A percentile compares a stretch with the other conserved stretches of the same genome.
phyloP scores from a whole-genome alignment of 2,113 vertebrate species.

The Phaetusa simplex region DNA sequence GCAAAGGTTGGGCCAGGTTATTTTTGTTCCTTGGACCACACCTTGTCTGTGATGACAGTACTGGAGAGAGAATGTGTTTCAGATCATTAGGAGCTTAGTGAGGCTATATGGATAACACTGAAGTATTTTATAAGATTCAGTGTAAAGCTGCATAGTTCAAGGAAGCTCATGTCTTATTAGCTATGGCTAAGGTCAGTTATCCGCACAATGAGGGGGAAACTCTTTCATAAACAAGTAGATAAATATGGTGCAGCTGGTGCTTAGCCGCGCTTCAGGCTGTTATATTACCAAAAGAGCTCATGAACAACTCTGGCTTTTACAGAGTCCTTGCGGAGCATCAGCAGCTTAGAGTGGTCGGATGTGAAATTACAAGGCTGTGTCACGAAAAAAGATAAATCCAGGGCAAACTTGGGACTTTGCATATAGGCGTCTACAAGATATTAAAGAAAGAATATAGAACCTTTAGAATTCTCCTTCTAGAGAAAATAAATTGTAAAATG shows the following conservation, averaged over 20 bases:
- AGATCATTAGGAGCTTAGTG: constrained; percentile 35
- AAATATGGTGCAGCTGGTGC: constrained; percentile 47
- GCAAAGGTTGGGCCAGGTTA: constrained; percentile 12
- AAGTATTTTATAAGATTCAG: constrained; percentile 48
- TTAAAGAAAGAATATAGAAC: background rate
- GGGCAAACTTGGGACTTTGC: accelerated
- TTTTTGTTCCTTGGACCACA: constrained; percentile 11
- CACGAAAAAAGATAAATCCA: background rate
- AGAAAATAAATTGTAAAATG: background rate
- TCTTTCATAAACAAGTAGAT: constrained; percentile 55
- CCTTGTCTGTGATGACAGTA: background rate
- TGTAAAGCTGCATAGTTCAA: constrained; percentile 29
- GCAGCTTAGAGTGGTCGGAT: background rate
- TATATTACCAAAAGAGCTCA: background rate
- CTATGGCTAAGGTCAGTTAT: constrained; percentile 56
- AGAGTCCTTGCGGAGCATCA: background rate
- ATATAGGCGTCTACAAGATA: background rate
- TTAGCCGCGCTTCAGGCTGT: background rate
- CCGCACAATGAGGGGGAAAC: constrained; percentile 53
- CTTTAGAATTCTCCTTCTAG: background rate
- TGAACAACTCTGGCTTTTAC: background rate
- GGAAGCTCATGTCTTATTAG: constrained; percentile 38
- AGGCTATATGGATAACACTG: background rate
- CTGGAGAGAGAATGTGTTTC: constrained; percentile 14
- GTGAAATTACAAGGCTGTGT: background rate